phyloP scores from a whole-genome alignment of 2,797 vertebrate genomes.

The Threskiornis aethiopicus region DNA sequence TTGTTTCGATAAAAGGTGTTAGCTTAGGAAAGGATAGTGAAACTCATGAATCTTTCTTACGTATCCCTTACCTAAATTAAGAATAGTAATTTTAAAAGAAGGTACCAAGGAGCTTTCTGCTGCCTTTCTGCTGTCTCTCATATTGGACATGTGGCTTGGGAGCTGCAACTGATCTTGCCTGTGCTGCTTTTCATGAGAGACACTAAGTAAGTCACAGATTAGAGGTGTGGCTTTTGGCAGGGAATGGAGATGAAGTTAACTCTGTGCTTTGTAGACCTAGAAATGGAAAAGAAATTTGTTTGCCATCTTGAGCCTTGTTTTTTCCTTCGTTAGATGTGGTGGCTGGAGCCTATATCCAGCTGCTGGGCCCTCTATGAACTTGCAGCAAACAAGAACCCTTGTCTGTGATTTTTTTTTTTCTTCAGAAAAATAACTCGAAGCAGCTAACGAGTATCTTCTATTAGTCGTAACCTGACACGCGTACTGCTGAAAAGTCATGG shows the following conservation, averaged over 20 bases:
- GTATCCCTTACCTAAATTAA: not conserved
- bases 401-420: not conserved
- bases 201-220: not conserved
- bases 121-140: not conserved
- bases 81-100: not conserved
- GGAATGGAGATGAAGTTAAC: not conserved
- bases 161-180: not conserved
- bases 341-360: not conserved
- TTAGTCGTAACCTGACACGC: not conserved
- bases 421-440: not conserved
- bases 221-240: not conserved
- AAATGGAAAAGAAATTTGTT: not conserved
- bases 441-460: not conserved
- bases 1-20: not conserved
- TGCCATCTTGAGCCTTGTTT: not conserved
- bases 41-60: rapidly evolving
- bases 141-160: rapidly evolving
- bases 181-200: not conserved
- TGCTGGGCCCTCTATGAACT: not conserved
- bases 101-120: not conserved
- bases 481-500: not conserved
- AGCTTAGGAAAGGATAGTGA: not conserved
- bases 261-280: not conserved
- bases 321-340: not conserved
- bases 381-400: rapidly evolving